phyloP scores from a whole-genome alignment of 2,113 vertebrate genomes.

The Thryonomys swinderianus region DNA sequence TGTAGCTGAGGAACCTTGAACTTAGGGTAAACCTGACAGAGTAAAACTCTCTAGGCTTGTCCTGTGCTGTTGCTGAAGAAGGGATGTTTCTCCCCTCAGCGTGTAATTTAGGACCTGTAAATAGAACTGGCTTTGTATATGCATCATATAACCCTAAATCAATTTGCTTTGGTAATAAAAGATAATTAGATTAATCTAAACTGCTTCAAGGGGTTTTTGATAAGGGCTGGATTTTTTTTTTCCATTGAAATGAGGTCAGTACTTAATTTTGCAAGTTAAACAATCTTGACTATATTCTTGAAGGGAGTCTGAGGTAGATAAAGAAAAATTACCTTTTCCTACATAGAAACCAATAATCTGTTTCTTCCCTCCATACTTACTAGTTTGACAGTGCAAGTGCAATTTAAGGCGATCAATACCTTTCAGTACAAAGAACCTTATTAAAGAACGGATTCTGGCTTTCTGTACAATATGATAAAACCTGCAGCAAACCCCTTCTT shows the following conservation, averaged over 20 bases:
- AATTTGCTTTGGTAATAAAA: slow-evolving; percentile 6
- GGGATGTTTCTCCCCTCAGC: neutral
- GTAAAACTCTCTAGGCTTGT: neutral
- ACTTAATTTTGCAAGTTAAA: neutral
- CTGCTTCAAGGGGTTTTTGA: neutral
- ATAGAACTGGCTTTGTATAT: neutral
- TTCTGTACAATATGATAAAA: neutral
- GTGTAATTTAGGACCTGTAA: slow-evolving; percentile 12
- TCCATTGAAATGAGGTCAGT: slow-evolving; percentile 8
- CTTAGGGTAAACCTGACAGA: neutral
- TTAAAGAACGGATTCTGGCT: neutral
- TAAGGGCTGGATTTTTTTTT: slow-evolving; percentile 8
- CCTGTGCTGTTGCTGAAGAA: neutral
- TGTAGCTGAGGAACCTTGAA: neutral
- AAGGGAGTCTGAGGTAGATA: neutral
- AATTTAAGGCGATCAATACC: neutral
- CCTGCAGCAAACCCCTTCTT: no score
- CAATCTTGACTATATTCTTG: neutral
- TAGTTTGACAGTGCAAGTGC: neutral
- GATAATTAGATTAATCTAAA: neutral
- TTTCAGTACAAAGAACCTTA: neutral
- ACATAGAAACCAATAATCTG: neutral
- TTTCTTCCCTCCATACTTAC: neutral
- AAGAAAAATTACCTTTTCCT: neutral
- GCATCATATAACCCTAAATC: neutral